Conservation (phyloP, 2,888 invertebrate genomes). For the Drosophila picticornis region DNA sequence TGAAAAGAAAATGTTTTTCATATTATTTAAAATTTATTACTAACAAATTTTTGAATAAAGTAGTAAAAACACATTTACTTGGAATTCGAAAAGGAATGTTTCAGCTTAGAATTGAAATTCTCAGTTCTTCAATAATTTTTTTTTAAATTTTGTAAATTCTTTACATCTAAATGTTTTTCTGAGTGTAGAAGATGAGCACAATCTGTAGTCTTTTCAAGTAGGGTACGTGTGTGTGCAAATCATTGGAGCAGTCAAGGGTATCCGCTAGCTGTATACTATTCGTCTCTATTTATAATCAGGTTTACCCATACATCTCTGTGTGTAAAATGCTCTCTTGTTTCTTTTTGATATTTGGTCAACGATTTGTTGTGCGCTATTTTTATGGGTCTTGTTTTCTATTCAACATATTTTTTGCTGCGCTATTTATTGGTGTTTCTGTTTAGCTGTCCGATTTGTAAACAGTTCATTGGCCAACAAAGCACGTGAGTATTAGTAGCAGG, state of each 20-base stretch:
- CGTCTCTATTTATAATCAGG: conserved; percentile 33
- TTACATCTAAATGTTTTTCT: not conserved
- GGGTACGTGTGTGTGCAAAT: conserved; percentile 8
- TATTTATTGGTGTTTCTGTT: conserved; percentile 58
- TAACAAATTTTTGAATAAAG: not conserved
- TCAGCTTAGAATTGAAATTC: not conserved
- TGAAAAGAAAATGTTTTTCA: not conserved
- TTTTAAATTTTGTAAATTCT: not conserved
- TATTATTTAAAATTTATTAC: not conserved
- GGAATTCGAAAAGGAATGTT: not conserved
- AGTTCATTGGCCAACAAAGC: conserved; percentile 49
- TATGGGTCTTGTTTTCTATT: conserved; percentile 29
- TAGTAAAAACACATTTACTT: not conserved
- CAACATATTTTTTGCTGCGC: conserved; percentile 10
- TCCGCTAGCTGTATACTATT: conserved; percentile 11
- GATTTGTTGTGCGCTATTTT: conserved; percentile 61
- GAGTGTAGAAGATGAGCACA: not conserved
- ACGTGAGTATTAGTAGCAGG: conserved; percentile 34
- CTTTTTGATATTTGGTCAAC: conserved; percentile 29
- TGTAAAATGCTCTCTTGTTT: conserved; percentile 27
- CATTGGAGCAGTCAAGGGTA: conserved; percentile 46
- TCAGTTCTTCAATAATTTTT: too few species aligned
- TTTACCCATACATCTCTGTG: conserved; percentile 3
- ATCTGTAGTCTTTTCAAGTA: not conserved
- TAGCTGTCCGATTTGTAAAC: conserved; percentile 68